Evolutionary conservation across 2,797 vertebrate genomes (phyloP), one percentile per base, ranked within the genome.

Genomic region (Microchirus variegatus): DNA sequence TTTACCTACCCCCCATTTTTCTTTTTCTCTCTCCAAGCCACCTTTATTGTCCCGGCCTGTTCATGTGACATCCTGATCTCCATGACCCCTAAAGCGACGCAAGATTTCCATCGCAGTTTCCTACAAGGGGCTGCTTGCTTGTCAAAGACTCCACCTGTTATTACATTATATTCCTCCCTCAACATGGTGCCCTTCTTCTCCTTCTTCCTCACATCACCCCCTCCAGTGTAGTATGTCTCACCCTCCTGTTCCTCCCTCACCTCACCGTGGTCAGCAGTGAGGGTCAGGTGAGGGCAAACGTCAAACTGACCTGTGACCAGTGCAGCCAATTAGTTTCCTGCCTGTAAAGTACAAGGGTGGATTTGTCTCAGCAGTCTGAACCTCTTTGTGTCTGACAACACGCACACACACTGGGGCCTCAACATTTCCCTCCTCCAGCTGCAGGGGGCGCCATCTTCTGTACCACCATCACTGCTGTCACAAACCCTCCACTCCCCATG

Each of bases 401-500:
- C 47, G 42, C 60, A 48, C 47, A 51, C 59, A 51, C 41, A 57
- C 19, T 2, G 31, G 53, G 59, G 49, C 65, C 70, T 57, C 31
- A 35, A 45, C 19, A 16, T 58, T 22, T 55, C 75, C 47, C 49
- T 67, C 74, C 58, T 81, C 68, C 43, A 57, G 41, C 78, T 70
- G 67, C 70, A 85, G 77, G 80, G 81, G 84, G 83, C 77, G 77
- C 77, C 54, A 76, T 64, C 53, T 52, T 58, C 57, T 54, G 41
- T 52, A 50, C 51, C 66, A 41, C 50, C 11, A 52, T n/a, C 46
- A 9, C 36, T 15, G 12, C 53, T 57, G 10, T 41, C 41, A 42
- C 15, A 10, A 14, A 3, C 41, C 40, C 53, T 41, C 14, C 45
- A 45, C 12, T 22, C 15, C 12, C 15, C 12, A 17, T n/a, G 10